Base-by-base conservation (phyloP, 2,797 vertebrate genomes). In the Eulemur albifrons region DNA sequence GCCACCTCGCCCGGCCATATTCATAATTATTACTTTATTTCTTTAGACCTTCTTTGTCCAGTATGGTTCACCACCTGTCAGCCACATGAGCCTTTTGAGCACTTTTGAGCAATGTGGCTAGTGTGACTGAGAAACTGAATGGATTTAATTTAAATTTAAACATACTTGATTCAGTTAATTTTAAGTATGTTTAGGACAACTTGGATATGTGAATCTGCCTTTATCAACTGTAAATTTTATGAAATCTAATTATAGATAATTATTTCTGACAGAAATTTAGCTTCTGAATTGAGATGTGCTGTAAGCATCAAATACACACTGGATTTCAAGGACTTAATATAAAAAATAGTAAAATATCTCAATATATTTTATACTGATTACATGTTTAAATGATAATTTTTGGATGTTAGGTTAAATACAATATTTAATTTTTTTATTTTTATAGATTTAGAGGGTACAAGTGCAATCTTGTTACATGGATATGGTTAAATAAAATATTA, bases 251-350 rank as follows among this genome's bases (percentile, higher is more conserved):
- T 88, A 70, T 86, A 83, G 82, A 32, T 52, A 90, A 0, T 96
- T 92, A 85, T 93, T 97, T 94, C 59, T 77, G 54, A 73, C 70
- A 91, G 59, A 92, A 92, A 93, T 96, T 69, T 70, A 94, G 54
- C 57, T 80, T 95, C 73, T 93, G 72, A 94, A 75, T 91, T 84
- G 77, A 96, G 67, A 65, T 79, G 8, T 90, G 43, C 9, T 89
- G 0, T 69, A 94, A 63, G 17, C 72, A 23, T 95, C 81, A 88
- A 63, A 85, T 82, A 63, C 11, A 69, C 43, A 81, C 11, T 83
- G 40, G 54, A 87, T 89, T 85, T 87, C 38, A 91, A 87, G 85
- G 67, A 93, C 88, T 90, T 79, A 87, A 63, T 65, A 65, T 93
- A 72, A 88, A 77, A 93, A 94, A 72, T 72, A 75, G 35, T 27